phyloP scores from a whole-genome alignment of 1,140 invertebrate species.

The Ostrea edulis region DNA sequence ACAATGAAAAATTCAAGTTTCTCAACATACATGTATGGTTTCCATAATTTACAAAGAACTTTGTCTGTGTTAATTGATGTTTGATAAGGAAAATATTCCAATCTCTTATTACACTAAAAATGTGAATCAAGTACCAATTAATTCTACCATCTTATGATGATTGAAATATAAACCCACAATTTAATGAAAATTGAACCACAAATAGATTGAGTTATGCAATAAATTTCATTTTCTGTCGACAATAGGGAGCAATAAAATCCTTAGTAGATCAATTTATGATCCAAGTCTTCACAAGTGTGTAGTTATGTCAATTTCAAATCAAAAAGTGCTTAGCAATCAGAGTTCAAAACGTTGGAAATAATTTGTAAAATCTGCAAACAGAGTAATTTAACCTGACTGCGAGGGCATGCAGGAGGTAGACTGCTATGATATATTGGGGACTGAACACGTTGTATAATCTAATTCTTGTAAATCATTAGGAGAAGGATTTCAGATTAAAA shows the following conservation, averaged over 20 bases:
- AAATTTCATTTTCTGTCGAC: not conserved
- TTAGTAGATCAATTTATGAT: constrained; percentile 19
- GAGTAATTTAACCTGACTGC: constrained; percentile 1
- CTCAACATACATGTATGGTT: too few species aligned
- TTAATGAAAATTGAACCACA: not conserved
- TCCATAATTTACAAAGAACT: too few species aligned
- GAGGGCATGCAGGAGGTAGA: not conserved
- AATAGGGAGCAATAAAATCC: constrained; percentile 15
- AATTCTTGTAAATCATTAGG: constrained; percentile 12
- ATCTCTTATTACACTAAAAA: too few species aligned
- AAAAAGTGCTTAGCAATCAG: constrained; percentile 37
- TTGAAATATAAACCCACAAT: not conserved
- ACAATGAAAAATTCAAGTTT: too few species aligned
- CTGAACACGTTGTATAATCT: not conserved
- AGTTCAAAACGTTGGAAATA: constrained; percentile 33
- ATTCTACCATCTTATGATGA: not conserved
- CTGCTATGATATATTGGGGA: not conserved
- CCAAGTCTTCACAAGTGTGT: constrained; percentile 3
- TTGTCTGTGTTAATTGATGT: too few species aligned
- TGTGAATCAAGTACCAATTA: not conserved
- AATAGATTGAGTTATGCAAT: constrained; percentile 17
- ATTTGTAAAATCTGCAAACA: constrained; percentile 20
- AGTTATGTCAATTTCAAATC: constrained; percentile 33
- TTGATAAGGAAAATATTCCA: too few species aligned
- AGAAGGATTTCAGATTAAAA: not conserved